A percentile compares a stretch with the other conserved stretches of the same genome.
Conservation (phyloP, 2,113 vertebrate species). For the Orthonyx spaldingii region DNA sequence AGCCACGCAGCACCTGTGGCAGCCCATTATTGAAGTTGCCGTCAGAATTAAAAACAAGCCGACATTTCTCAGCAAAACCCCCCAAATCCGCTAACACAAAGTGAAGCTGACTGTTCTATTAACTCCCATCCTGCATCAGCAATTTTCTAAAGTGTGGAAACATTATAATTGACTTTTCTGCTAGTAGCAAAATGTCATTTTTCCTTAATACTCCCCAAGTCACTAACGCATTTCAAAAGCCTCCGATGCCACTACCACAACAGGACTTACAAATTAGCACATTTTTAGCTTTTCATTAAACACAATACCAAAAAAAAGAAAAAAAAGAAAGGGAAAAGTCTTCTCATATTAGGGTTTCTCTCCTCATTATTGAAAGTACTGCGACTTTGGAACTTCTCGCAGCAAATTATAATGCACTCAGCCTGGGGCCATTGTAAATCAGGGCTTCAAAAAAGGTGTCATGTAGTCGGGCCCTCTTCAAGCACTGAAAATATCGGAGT, state of each 20-base stretch:
- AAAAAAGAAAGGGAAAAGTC: conserved; percentile 3
- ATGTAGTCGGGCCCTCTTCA: conserved; percentile 57
- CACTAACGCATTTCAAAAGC: conserved; percentile 61
- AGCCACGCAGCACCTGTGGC: rapidly evolving
- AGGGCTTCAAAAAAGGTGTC: conserved; percentile 63
- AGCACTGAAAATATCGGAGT: conserved; percentile 62
- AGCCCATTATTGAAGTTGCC: neutral
- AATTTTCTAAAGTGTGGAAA: conserved; percentile 61
- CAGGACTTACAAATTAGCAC: conserved; percentile 63
- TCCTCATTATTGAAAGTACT: conserved; percentile 55
- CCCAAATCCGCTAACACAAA: conserved; percentile 42
- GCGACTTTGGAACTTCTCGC: conserved; percentile 59
- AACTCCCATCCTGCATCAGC: conserved; percentile 60
- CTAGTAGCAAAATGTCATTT: conserved; percentile 51
- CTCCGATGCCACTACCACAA: conserved; percentile 60
- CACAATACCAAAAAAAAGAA: conserved; percentile 38
- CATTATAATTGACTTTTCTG: conserved; percentile 58
- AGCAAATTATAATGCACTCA: conserved; percentile 72
- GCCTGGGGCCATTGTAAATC: conserved; percentile 71
- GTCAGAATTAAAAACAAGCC: neutral
- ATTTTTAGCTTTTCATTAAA: conserved; percentile 61
- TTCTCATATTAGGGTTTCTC: conserved; percentile 57
- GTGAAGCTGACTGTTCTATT: conserved; percentile 67
- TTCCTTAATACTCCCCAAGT: conserved; percentile 50
- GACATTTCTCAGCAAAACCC: neutral